phyloP scores from a whole-genome alignment of 2,888 invertebrate genomes.

The Cataglyphis livida region DNA sequence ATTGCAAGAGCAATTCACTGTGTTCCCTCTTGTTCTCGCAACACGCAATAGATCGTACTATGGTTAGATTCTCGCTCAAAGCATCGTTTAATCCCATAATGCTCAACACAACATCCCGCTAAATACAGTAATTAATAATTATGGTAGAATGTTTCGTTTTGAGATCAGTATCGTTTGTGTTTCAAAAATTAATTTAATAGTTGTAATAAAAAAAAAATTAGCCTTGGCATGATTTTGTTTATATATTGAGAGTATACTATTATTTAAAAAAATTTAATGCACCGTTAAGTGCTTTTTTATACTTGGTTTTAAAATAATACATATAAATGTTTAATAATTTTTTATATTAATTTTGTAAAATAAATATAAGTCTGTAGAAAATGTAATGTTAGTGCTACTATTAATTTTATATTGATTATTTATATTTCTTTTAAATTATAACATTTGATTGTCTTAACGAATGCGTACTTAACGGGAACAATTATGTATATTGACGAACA shows the following conservation, averaged over 20 bases:
- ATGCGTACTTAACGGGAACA: not conserved
- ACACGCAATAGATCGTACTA: conserved; percentile 63
- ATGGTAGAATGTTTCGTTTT: not conserved
- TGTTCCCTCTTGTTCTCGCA: conserved; percentile 74
- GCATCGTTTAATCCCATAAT: conserved; percentile 69
- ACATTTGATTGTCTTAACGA: not conserved
- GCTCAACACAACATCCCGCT: conserved; percentile 63
- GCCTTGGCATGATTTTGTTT: too few relatives aligned
- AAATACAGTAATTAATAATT: conserved; percentile 67
- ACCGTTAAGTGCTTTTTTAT: not conserved
- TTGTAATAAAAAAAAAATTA: not conserved
- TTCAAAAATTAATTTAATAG: conserved; percentile 15
- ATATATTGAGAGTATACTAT: not conserved
- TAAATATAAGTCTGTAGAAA: conserved; percentile 1
- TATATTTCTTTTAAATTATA: not conserved
- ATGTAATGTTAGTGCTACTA: not conserved
- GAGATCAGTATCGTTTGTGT: not conserved
- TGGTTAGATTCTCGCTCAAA: conserved; percentile 43
- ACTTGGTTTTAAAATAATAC: not conserved
- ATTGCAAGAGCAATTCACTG: conserved; percentile 80
- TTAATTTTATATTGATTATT: not conserved
- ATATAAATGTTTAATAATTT: not conserved
- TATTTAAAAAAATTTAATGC: not conserved
- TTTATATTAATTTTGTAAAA: not conserved
- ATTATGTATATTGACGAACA: conserved; percentile 32